Base-by-base conservation (phyloP, 2,797 vertebrate genomes). In the Paramormyrops hopkinsi region DNA sequence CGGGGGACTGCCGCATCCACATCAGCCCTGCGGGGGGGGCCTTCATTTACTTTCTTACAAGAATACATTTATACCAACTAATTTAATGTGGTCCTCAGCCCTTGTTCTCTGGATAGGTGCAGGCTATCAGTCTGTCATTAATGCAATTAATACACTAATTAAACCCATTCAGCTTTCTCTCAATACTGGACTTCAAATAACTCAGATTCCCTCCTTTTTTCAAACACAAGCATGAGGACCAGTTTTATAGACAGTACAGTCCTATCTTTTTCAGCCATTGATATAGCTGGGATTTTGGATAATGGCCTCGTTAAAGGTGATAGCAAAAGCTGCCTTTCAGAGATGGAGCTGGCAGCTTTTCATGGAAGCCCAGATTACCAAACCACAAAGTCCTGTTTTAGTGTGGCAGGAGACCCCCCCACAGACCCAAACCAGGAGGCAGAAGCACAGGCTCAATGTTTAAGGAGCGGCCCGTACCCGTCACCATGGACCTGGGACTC, bases 1-100 rank as follows among this genome's bases (percentile, higher is more conserved):
- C 96, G 0, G 95, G 92, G 92, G 96, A 96, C 92, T 98, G 98
- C 54, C 93, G 96, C 92, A 98, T 95, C 98, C 98, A 99, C 98
- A 99, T 99, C 92, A 99, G 93, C 0, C 98, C 98, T 99, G 41
- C 25, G 4, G 82, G 46, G 48, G 46, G 11, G 3, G n/a, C 3
- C 44, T 41, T 46, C 0, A 14, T 51, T 84, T 41, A 41, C 17
- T 19, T 41, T 41, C 37, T 79, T 84, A 84, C 17, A 44, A 83
- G 41, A 22, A 48, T 9, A 48, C 19, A 19, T 50, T 48, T 84
- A 7, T 46, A 44, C 73, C 33, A 46, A 79, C 2, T 9, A n/a
- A 14, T 29, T 25, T 79, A 44, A 79, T 3, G 37, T 41, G 73
- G 41, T 19, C 7, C 73, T 9, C 73, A 44, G 17, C 37, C 69